These are phyloP conservation scores for Pelusios castaneus DNA, from an alignment of 2,113 vertebrate genomes.

Conservation along the genomic window DNA sequence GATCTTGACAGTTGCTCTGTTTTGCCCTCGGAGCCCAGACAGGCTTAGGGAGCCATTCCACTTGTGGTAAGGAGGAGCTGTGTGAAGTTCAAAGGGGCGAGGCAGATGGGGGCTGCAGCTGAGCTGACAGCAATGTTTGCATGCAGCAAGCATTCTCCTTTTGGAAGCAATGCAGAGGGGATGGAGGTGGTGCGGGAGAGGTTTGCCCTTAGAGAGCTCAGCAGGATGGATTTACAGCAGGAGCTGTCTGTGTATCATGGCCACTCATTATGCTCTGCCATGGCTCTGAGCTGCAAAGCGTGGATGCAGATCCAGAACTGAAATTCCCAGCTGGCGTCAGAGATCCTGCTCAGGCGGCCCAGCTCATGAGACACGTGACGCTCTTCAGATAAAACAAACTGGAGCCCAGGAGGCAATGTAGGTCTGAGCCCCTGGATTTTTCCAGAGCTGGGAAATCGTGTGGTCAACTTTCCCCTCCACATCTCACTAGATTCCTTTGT, in stretches of 20 bases:
- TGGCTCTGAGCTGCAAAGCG: not conserved
- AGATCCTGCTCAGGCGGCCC: not conserved
- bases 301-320: not conserved
- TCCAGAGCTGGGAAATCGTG: not conserved
- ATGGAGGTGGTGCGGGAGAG: not conserved
- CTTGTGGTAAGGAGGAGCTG: not conserved
- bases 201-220: not conserved
- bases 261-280: not conserved
- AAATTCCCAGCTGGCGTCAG: not conserved
- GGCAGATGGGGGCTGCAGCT: not conserved
- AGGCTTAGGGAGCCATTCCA: not conserved
- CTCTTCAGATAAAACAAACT: not conserved
- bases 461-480: not conserved
- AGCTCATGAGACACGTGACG: not conserved
- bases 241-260: not conserved
- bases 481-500: not conserved
- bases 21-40: not conserved
- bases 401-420: not conserved
- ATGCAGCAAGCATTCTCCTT: not conserved
- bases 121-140: not conserved
- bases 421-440: not conserved
- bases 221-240: not conserved
- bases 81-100: not conserved
- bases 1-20: not conserved
- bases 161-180: not conserved